Conservation (phyloP, 2,797 vertebrate genomes). For the Chelidonichthys spinosus region DNA sequence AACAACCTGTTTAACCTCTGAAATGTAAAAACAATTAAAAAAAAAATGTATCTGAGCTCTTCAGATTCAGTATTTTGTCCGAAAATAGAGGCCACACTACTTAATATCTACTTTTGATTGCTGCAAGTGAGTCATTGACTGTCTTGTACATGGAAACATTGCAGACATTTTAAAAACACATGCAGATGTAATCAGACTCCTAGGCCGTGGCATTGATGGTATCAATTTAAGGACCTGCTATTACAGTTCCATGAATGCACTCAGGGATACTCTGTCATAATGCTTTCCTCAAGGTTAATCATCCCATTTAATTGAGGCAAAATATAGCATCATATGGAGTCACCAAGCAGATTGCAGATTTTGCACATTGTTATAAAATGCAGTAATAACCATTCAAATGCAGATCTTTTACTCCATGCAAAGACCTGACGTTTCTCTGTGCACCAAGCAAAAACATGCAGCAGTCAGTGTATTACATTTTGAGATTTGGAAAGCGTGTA, state of each 20-base stretch:
- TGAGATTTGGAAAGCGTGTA: background rate
- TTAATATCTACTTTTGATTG: background rate
- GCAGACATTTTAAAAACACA: slow-evolving; percentile 16
- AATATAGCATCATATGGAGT: slow-evolving; percentile 11
- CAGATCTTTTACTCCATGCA: slow-evolving; percentile 72
- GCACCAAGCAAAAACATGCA: slow-evolving; percentile 79
- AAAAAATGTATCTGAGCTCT: background rate
- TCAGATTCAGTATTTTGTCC: background rate
- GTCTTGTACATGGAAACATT: background rate
- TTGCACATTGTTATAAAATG: slow-evolving; percentile 36
- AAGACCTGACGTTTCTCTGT: slow-evolving; percentile 55
- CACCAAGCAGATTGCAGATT: slow-evolving; percentile 49
- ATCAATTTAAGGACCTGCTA: slow-evolving; percentile 24
- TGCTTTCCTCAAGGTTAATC: slow-evolving; percentile 53
- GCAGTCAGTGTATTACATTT: slow-evolving; percentile 33
- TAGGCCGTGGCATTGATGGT: background rate
- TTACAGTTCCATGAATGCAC: slow-evolving; percentile 22
- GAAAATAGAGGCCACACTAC: background rate
- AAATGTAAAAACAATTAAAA: background rate
- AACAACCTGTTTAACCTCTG: background rate
- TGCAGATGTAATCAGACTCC: slow-evolving; percentile 28
- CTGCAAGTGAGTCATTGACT: background rate
- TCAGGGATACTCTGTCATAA: slow-evolving; percentile 3
- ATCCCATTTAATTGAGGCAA: background rate
- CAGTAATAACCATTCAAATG: slow-evolving; percentile 61